Evolutionary conservation across 2,888 invertebrate species (phyloP), one percentile per base, ranked within the genome.

Genomic region (Tiphia femorata): DNA sequence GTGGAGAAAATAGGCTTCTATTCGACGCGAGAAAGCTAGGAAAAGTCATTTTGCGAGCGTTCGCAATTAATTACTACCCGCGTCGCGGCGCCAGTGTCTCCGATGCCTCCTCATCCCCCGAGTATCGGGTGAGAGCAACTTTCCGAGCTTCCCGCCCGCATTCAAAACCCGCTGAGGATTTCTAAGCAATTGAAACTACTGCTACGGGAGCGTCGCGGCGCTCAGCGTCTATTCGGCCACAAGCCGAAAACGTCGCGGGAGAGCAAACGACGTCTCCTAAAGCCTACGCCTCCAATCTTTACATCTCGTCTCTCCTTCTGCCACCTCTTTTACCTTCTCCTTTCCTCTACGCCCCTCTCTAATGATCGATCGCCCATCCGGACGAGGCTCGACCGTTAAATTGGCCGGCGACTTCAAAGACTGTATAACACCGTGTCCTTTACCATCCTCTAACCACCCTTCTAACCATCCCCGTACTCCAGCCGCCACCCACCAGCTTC

Each of bases 341-440:
- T n/a, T n/a, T 7, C 19, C 21, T 27, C 55, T 56, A 14, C 44
- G 37, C 46, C 51, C 48, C 54, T 37, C 63, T 52, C 63, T 63
- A 57, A 69, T 68, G 68, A 69, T 68, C 57, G 62, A 38, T 49
- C 40, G 38, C 41, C 62, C 54, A 51, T 44, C 40, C 27, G 21
- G 12, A 14, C 54, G 53, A 47, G 64, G 14, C 49, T 64, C 60
- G 49, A 52, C 64, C 62, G 59, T 66, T 70, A 68, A 72, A 72
- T 72, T 72, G 67, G 50, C 59, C 62, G 52, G 21, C 20, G 50
- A 49, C 62, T 66, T 68, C 66, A 70, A 72, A 72, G 70, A 57
- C 55, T 50, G 46, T 12, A 62, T 58, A 49, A 33, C 53, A 55
- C 7, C 40, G 57, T 51, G 60, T 58, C 57, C 59, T 62, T 62